phyloP scores from a whole-genome alignment of 2,797 vertebrate species.

The Morelia viridis region DNA sequence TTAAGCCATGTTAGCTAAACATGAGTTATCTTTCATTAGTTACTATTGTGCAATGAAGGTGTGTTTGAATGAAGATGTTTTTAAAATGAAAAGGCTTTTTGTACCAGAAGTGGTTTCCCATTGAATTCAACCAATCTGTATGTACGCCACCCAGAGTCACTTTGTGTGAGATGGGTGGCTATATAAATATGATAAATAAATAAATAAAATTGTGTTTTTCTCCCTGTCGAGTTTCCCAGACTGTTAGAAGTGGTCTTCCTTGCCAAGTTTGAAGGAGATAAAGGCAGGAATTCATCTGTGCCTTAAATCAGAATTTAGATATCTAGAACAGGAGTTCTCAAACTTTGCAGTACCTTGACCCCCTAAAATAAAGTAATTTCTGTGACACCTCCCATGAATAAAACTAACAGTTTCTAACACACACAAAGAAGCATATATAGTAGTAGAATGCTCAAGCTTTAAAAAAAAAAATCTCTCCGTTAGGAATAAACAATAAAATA shows the following conservation, averaged over 20 bases:
- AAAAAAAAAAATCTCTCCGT: neutral
- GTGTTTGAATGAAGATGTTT: neutral
- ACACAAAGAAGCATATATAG: neutral
- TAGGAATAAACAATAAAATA: neutral
- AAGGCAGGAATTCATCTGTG: neutral
- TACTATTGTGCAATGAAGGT: neutral
- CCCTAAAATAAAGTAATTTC: neutral
- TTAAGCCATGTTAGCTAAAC: neutral
- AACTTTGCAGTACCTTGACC: neutral
- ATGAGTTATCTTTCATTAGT: neutral
- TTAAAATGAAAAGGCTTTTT: neutral
- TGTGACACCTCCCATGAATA: neutral
- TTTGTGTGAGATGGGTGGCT: no score
- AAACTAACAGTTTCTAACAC: neutral
- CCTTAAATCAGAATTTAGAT: neutral
- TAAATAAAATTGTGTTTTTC: neutral
- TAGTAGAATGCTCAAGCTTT: neutral
- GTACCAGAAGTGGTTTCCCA: neutral
- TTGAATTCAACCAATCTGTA: neutral
- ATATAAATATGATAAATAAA: no score
- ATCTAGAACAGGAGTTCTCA: neutral
- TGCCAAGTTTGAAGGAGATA: neutral
- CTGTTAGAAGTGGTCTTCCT: neutral
- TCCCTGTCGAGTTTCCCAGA: neutral
- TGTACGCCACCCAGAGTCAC: neutral